Evolutionary conservation across 2,797 vertebrate species (phyloP).

Genomic region (Smutsia temminckii): DNA sequence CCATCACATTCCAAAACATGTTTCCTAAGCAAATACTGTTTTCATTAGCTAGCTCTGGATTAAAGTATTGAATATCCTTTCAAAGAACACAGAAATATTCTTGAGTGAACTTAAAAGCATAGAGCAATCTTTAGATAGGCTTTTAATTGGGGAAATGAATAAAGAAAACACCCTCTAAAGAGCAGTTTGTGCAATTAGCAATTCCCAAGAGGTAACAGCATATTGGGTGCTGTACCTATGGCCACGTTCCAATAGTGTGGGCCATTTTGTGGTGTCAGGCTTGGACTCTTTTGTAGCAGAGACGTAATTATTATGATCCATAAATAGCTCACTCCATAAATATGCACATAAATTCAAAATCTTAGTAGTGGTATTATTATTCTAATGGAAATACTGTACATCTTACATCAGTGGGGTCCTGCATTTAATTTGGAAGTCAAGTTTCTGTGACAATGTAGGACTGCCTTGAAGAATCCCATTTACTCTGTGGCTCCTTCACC

Average conservation of each 20-base stretch:
- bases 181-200: slow-evolving; percentile 19
- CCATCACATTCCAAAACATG: background rate
- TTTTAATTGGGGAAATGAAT: slow-evolving; percentile 48
- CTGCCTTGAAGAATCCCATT: slow-evolving; percentile 20
- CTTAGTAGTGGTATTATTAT: slow-evolving; percentile 18
- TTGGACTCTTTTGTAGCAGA: background rate
- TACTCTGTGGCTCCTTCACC: background rate
- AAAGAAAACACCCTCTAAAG: slow-evolving; percentile 47
- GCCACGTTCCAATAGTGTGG: slow-evolving; percentile 8
- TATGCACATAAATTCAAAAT: slow-evolving; percentile 75
- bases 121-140: background rate
- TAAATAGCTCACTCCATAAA: slow-evolving; percentile 62
- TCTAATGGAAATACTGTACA: slow-evolving; percentile 58
- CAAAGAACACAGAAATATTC: slow-evolving; percentile 11
- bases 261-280: slow-evolving; percentile 12
- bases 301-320: background rate
- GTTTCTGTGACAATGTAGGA: background rate
- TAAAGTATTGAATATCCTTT: background rate
- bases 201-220: background rate
- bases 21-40: background rate
- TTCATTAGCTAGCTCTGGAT: background rate
- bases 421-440: slow-evolving; percentile 59
- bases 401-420: slow-evolving; percentile 36
- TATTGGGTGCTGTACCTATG: background rate
- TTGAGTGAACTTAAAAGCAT: slow-evolving; percentile 39